phyloP scores from a whole-genome alignment of 2,888 invertebrate species.

The Pandemis cinnamomeana region DNA sequence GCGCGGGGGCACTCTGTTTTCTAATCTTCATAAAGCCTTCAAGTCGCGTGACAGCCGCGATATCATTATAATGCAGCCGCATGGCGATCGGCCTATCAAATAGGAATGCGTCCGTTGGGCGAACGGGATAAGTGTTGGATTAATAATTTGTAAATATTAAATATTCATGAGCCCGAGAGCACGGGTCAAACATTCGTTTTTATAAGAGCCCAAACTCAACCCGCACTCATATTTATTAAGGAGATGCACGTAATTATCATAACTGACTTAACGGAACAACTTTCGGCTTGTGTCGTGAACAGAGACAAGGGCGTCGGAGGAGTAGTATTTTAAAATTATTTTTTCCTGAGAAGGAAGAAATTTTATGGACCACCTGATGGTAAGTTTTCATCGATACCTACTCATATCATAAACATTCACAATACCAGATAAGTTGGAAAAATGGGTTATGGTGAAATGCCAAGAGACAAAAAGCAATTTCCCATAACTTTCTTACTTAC shows the following conservation, averaged over 20 bases:
- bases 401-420: no score
- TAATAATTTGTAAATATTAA: constrained; percentile 84
- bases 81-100: constrained; percentile 57
- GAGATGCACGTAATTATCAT: constrained; percentile 80
- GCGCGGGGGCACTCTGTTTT: constrained; percentile 67
- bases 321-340: constrained; percentile 33
- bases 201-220: constrained; percentile 72
- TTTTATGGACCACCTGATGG: neutral
- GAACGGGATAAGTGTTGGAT: constrained; percentile 77
- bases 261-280: constrained; percentile 71
- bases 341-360: no score
- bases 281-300: constrained; percentile 56
- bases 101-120: constrained; percentile 64
- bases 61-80: constrained; percentile 64
- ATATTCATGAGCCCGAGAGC: constrained; percentile 80
- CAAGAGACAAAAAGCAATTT: no score
- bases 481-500: no score
- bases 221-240: constrained; percentile 77
- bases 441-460: no score
- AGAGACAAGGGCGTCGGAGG: constrained; percentile 56
- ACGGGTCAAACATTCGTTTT: constrained; percentile 79
- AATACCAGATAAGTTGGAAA: no score
- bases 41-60: constrained; percentile 65
- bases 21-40: constrained; percentile 78
- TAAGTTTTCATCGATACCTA: no score